These are phyloP conservation scores for Vannuccia rotundouncinata DNA, from an alignment of 2,888 invertebrate species.

Conservation along the genomic window DNA sequence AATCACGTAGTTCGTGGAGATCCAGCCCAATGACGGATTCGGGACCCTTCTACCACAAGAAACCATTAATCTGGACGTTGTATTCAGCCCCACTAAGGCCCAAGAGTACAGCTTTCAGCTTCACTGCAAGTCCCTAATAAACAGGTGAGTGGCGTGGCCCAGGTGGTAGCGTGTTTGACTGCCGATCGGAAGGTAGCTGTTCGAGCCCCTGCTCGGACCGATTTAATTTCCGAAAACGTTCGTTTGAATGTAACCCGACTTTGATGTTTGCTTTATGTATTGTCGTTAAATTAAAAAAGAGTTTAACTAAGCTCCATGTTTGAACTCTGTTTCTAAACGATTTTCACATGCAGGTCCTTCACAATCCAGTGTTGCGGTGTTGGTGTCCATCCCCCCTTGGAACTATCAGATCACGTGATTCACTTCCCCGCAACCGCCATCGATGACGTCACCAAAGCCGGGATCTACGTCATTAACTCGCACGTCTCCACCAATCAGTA, in stretches of 20 bases:
- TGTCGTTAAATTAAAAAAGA: too few species aligned
- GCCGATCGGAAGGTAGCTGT: too few species aligned
- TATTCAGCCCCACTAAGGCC: slow-evolving; percentile 55
- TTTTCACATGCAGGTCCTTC: too few species aligned
- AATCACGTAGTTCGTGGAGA: slow-evolving; percentile 51
- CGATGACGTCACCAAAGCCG: slow-evolving; percentile 50
- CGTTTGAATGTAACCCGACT: too few species aligned
- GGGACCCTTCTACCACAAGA: slow-evolving; percentile 55
- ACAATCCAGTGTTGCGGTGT: slow-evolving; percentile 52
- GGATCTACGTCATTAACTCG: slow-evolving; percentile 51
- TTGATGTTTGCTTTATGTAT: too few species aligned
- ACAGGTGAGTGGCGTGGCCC: slow-evolving; percentile 50
- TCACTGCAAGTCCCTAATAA: slow-evolving; percentile 54
- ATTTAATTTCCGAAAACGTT: too few species aligned
- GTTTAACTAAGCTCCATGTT: too few species aligned
- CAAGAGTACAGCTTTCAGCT: slow-evolving; percentile 53
- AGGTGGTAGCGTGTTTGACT: too few species aligned
- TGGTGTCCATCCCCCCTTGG: slow-evolving; percentile 54
- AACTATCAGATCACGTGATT: slow-evolving; percentile 52
- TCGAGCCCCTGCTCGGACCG: too few species aligned
- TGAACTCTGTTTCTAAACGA: too few species aligned
- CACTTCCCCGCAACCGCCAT: slow-evolving; percentile 55
- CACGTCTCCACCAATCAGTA: slow-evolving; percentile 54
- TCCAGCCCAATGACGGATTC: slow-evolving; percentile 57
- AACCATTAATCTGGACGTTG: slow-evolving; percentile 52